Evolutionary conservation across 2,797 vertebrate genomes (phyloP).

Genomic region (Rhinatrema bivittatum): DNA sequence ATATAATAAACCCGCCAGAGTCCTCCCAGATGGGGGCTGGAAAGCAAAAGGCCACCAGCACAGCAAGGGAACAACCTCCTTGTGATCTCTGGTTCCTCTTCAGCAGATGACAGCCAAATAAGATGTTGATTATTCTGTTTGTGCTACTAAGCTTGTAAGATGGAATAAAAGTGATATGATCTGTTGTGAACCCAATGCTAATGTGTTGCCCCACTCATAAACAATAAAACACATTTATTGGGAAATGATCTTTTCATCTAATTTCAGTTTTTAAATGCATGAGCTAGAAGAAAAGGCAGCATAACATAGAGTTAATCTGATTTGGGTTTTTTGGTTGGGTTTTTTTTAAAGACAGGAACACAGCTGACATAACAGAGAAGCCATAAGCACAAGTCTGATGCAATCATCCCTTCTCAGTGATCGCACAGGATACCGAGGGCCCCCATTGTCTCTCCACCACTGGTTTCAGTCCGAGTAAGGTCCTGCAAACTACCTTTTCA

Average conservation of each 20-base stretch:
- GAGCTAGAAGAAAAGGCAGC: conserved; percentile 52
- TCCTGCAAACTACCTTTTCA: too few species aligned
- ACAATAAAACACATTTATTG: conserved; percentile 58
- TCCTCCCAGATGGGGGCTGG: conserved; percentile 93
- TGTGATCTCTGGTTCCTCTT: conserved; percentile 90
- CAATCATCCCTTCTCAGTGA: conserved; percentile 21
- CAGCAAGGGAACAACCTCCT: conserved; percentile 76
- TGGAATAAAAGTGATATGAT: conserved; percentile 65
- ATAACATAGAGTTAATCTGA: conserved; percentile 49
- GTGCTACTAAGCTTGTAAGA: conserved; percentile 70
- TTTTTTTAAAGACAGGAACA: conserved; percentile 38
- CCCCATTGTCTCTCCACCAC: background rate
- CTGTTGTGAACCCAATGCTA: conserved; percentile 63
- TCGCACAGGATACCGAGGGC: background rate
- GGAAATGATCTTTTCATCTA: conserved; percentile 67
- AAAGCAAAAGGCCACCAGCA: conserved; percentile 77
- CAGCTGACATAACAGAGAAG: conserved; percentile 19
- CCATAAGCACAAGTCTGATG: conserved; percentile 15
- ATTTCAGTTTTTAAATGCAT: conserved; percentile 54
- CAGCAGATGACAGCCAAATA: conserved; percentile 89
- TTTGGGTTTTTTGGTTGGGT: too few species aligned
- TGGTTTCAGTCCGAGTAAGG: too few species aligned
- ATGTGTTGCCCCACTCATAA: conserved; percentile 60
- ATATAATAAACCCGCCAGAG: conserved; percentile 88
- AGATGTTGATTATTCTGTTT: conserved; percentile 83